These are phyloP conservation scores for Neolamprologus sp. DNA, from an alignment of 2,113 vertebrate genomes.

Conservation along the genomic window DNA sequence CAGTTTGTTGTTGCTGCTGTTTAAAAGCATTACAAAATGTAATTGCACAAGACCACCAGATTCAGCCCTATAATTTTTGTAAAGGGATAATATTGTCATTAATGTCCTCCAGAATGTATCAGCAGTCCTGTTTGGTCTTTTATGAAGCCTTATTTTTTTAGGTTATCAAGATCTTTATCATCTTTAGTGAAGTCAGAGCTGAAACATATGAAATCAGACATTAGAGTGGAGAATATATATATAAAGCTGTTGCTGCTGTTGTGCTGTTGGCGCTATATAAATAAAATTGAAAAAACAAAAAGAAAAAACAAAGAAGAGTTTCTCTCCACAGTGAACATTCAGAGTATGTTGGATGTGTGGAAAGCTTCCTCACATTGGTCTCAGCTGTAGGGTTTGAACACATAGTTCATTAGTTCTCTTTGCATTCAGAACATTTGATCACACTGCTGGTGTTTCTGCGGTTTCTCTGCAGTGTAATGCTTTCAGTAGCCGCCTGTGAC, in stretches of 20 bases:
- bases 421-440: fast-evolving
- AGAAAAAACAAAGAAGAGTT: not conserved
- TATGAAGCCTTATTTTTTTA: not conserved
- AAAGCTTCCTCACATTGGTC: not conserved
- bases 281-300: not conserved
- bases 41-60: not conserved
- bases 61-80: fast-evolving
- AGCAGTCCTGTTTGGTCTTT: not conserved
- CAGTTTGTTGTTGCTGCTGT: not conserved
- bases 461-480: not conserved
- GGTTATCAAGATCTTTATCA: not conserved
- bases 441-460: not conserved
- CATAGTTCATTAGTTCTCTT: not conserved
- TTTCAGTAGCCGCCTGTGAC: not conserved
- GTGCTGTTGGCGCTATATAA: not conserved
- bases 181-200: not conserved
- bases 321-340: not conserved
- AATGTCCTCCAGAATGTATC: not conserved
- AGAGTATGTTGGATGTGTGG: not conserved
- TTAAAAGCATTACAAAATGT: not conserved
- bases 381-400: not conserved
- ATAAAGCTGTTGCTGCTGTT: fast-evolving
- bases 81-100: not conserved
- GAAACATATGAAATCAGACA: not conserved
- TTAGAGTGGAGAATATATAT: not conserved